Evolutionary conservation across 2,113 vertebrate genomes (phyloP).

Genomic region (Mystacornis crossleyi): DNA sequence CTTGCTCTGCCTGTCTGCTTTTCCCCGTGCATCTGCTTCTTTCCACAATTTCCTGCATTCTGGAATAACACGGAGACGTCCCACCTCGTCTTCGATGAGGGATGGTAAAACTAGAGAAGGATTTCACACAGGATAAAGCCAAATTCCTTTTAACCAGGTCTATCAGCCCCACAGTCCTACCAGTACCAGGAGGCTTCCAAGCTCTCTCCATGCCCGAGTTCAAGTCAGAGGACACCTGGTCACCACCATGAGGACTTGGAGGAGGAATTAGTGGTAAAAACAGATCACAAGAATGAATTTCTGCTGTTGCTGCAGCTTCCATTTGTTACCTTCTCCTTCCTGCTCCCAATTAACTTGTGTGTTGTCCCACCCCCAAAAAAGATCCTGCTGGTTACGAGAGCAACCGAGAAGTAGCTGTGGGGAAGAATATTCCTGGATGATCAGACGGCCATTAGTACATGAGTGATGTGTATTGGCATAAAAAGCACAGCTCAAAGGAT

Average conservation of each 20-base stretch:
- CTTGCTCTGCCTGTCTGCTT: neutral
- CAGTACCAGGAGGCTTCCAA: neutral
- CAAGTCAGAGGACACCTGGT: neutral
- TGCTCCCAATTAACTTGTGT: neutral
- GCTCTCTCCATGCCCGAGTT: neutral
- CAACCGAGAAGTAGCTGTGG: neutral
- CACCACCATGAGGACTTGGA: neutral
- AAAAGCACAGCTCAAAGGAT: neutral
- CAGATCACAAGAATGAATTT: neutral
- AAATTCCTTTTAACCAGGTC: neutral
- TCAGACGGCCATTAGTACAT: neutral
- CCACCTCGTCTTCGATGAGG: neutral
- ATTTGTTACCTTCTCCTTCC: neutral
- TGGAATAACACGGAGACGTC: neutral
- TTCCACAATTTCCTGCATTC: neutral
- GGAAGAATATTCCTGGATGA: neutral
- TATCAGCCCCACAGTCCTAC: neutral
- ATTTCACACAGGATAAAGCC: neutral
- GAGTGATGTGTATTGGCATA: neutral
- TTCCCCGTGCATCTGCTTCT: neutral
- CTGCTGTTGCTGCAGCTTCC: neutral
- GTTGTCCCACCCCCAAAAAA: neutral
- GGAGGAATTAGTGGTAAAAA: neutral
- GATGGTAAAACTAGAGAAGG: neutral
- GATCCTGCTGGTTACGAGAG: neutral